These are phyloP conservation scores for Philypnodon macrostomus DNA, from an alignment of 2,797 vertebrate genomes.

Conservation along the genomic window DNA sequence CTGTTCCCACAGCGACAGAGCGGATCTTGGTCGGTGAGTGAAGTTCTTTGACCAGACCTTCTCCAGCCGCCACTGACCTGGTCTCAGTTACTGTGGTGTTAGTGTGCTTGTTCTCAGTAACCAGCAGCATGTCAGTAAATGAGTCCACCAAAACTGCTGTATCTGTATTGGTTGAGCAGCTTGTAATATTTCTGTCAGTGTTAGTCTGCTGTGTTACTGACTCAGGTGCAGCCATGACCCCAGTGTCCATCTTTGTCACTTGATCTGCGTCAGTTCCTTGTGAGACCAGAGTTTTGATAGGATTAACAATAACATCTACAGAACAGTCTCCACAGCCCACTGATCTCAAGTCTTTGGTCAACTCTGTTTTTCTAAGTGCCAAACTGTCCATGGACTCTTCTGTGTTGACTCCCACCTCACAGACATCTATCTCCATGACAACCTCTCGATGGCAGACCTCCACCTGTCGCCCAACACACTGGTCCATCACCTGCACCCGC, in stretches of 20 bases:
- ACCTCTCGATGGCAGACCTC: conserved; percentile 72
- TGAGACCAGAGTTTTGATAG: conserved; percentile 69
- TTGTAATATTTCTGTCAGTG: conserved; percentile 68
- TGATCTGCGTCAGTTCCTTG: conserved; percentile 74
- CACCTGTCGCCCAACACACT: conserved; percentile 65
- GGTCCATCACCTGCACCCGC: conserved; percentile 73
- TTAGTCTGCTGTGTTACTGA: conserved; percentile 78
- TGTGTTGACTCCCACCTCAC: conserved; percentile 82
- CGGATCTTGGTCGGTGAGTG: conserved; percentile 75
- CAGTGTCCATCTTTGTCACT: conserved; percentile 70
- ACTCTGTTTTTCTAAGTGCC: conserved; percentile 43
- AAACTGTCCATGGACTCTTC: conserved; percentile 62
- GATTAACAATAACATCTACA: conserved; percentile 75
- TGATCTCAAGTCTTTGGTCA: conserved; percentile 70
- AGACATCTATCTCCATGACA: conserved; percentile 68
- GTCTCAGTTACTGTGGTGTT: conserved; percentile 78
- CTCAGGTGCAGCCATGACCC: conserved; percentile 78
- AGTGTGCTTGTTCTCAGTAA: conserved; percentile 83
- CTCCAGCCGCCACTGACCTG: conserved; percentile 85
- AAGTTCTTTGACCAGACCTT: conserved; percentile 89
- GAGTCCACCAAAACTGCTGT: conserved; percentile 66
- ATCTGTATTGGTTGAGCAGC: conserved; percentile 82
- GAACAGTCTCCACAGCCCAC: conserved; percentile 89
- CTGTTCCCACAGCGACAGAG: conserved; percentile 88
- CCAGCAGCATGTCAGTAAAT: conserved; percentile 75